Evolutionary conservation across 1,140 invertebrate genomes (phyloP).

Genomic region (Goniozus legneri): DNA sequence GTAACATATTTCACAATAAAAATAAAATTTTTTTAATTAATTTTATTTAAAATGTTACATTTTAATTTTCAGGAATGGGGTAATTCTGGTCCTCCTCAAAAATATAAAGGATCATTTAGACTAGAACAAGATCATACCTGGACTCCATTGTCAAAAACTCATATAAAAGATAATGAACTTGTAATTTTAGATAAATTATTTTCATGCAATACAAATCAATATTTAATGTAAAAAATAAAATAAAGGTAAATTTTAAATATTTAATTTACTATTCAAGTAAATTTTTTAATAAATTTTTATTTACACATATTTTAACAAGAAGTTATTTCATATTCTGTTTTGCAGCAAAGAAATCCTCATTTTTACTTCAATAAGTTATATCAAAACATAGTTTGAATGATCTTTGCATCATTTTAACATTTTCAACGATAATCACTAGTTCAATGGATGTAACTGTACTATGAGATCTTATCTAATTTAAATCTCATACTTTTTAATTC

Average conservation of each 20-base stretch:
- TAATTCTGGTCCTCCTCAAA: conserved; percentile 54
- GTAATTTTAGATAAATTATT: conserved; percentile 30
- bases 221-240: conserved; percentile 7
- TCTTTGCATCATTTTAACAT: not conserved
- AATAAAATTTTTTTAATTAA: conserved; percentile 7
- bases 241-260: too few relatives aligned
- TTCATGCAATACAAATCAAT: conserved; percentile 10
- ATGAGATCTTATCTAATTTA: not conserved
- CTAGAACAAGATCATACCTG: conserved; percentile 68
- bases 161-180: conserved; percentile 33
- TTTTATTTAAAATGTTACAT: not conserved
- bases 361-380: not conserved
- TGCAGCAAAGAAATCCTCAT: not conserved
- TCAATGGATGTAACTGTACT: not conserved
- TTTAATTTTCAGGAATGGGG: conserved; percentile 63
- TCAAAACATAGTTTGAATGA: not conserved
- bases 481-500: not conserved
- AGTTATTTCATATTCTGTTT: not conserved
- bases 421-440: not conserved
- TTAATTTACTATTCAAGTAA: too few relatives aligned
- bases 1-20: conserved; percentile 6
- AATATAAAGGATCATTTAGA: conserved; percentile 64
- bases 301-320: not conserved
- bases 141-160: conserved; percentile 58
- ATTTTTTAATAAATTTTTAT: not conserved